A percentile compares a stretch with the other conserved stretches of the same genome.
Conservation (phyloP, 2,113 vertebrate genomes). For the Odontesthes bonariensis region DNA sequence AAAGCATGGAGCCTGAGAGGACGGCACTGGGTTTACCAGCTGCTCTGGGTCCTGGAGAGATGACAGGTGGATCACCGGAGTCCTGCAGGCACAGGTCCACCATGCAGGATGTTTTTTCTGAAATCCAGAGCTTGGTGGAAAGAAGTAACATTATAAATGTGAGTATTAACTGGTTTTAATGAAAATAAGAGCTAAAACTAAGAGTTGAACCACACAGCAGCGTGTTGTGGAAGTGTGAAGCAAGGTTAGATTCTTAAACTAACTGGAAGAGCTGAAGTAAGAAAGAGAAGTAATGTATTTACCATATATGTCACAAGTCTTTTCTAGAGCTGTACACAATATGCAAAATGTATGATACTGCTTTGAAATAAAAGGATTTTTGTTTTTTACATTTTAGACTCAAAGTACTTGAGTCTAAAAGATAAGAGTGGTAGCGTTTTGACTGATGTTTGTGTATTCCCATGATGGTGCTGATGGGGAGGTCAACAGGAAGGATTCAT, state of each 20-base stretch:
- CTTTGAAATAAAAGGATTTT: background rate
- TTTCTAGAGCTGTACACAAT: no score
- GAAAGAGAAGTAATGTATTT: background rate
- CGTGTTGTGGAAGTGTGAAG: background rate
- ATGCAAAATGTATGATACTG: background rate
- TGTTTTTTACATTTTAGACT: background rate
- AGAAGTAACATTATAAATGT: conserved; percentile 69
- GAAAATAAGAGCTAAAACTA: background rate
- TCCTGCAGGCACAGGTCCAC: conserved; percentile 10
- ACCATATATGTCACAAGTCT: background rate
- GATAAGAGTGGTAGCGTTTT: conserved; percentile 43
- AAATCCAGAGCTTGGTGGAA: conserved; percentile 64
- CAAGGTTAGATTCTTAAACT: background rate
- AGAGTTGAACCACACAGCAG: background rate
- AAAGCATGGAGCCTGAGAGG: conserved; percentile 42
- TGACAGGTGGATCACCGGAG: conserved; percentile 3
- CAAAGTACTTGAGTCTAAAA: conserved; percentile 2
- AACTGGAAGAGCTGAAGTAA: background rate
- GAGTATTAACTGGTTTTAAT: conserved; percentile 49
- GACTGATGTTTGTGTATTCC: conserved; percentile 52
- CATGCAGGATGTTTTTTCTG: conserved; percentile 66
- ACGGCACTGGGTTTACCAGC: background rate
- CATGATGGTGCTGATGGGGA: conserved; percentile 55
- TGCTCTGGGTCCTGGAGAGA: conserved; percentile 1
- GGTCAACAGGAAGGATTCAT: conserved; percentile 56